Evolutionary conservation across 2,113 vertebrate species (phyloP), one percentile per base, ranked within the genome.

Genomic region (Ceyx melanurus): DNA sequence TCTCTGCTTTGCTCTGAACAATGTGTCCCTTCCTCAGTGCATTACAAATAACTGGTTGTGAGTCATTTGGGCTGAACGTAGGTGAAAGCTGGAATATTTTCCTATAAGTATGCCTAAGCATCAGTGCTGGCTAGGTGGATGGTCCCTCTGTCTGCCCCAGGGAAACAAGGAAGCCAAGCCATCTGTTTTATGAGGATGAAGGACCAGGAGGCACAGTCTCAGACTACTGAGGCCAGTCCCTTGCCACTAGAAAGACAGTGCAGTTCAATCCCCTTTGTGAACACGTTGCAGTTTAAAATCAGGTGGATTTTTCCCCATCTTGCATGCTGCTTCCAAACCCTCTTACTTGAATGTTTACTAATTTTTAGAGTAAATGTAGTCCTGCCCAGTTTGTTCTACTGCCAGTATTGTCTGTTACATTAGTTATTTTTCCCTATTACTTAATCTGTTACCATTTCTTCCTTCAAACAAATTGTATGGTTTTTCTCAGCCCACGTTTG

Each of bases 31-130:
- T 92, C 60, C 40, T 74, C 43, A 1, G 50, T 70, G 7, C 37
- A 2, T 95, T 88, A n/a, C 42, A 72, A 86, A 72, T 74, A 62
- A 75, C 25, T 67, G 74, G 8, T 40, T 37, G n/a, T 95, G 92
- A 95, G 54, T 93, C 94, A 95, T 85, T 82, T 20, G n/a, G 50
- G 75, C 67, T 85, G 56, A 76, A 62, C 1, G 31, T 73, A 89
- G 84, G 67, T 89, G 88, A 80, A 95, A 94, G 43, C 79, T 95
- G 92, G 90, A 95, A 56, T 88, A 40, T 56, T 88, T 95, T 82
- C 68, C 58, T 79, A 0, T 13, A 22, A 62, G 21, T 29, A 51
- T 18, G 17, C 68, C n/a, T 43, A 7, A 88, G n/a, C 10, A 3
- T 18, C 0, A 0, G 8, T 62, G 50, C n/a, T 87, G 74, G 28